Evolutionary conservation across 2,113 vertebrate species (phyloP), one percentile per base, ranked within the genome.

Genomic region (Ammodytes marinus): DNA sequence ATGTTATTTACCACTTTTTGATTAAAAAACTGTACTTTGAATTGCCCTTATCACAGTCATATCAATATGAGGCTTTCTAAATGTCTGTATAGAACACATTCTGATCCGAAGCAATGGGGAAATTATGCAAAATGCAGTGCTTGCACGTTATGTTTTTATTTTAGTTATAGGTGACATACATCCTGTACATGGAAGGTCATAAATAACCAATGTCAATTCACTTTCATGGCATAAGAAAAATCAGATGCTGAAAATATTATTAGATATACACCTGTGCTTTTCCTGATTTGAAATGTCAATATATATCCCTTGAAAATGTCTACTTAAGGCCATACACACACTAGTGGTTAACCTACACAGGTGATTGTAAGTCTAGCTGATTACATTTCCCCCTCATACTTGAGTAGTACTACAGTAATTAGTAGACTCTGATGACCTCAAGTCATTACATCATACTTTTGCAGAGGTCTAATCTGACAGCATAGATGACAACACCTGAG

Each of bases 1-100:
- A 60, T 47, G 59, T 54, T 65, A 42, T 79, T 60, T 39, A 35
- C 4, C 37, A 14, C 42, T 50, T 74, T 68, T n/a, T 50, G 8
- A 78, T 53, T 74, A 54, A 69, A 66, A 43, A 45, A 2, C 11
- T 14, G 14, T 58, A 54, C 39, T 6, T 42, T 57, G 15, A 54
- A 53, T 1, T 5, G 9, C 13, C 37, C 53, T 8, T 39, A 19
- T 60, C 7, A 67, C 42, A 14, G 4, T 58, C 49, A 13, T 65
- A 19, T 8, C 37, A 6, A 3, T 19, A 43, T 52, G 47, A 47
- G 6, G 14, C 42, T 45, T 46, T 68, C 6, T 45, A 8, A n/a
- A 17, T 27, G 12, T 37, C 6, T 54, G 6, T 50, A 6, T 15
- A 53, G 39, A 64, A 40, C 2, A 14, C 27, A 40, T 19, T 58